Base-by-base conservation (phyloP, 2,113 vertebrate genomes). In the Diglossa brunneiventris region DNA sequence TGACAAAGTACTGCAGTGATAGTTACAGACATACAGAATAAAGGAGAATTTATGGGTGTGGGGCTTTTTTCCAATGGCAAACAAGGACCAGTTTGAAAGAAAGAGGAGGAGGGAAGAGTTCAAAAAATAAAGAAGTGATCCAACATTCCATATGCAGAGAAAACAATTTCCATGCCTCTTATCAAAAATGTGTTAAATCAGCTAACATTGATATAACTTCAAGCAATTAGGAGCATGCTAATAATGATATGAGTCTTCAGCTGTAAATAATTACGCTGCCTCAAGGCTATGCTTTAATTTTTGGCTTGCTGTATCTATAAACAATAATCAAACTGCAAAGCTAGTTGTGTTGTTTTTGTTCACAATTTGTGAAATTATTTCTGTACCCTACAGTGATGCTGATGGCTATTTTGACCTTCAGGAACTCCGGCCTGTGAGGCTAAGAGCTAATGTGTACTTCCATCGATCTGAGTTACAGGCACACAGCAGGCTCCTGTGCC, bases 221-320 rank as follows among this genome's bases (percentile, higher is more conserved):
- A 99, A 99, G 99, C 99, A 99, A 99, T 99, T 99, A 99, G 99
- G 98, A 99, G 98, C 98, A 98, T 91, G 98, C 99, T 99, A 99
- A 99, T 99, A 99, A 99, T 98, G 99, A 99, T 99, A 99, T 99
- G 99, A 99, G 99, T 99, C 99, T 99, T 99, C 99, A 99, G 99
- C 99, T 99, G 99, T 99, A 99, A 99, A 99, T 99, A 99, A 99
- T 99, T 99, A 99, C 94, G 95, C 98, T 98, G 99, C 99, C 99
- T 98, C 98, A 98, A 98, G 99, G 99, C 99, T 97, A 98, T 98
- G 98, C 98, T 99, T 99, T 99, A 99, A 99, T 99, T 99, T 98
- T 98, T 98, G 98, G 98, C 98, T 98, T 98, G 97, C 98, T 99
- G 98, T 99, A 99, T 99, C 99, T 99, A 99, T 99, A 99, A 99